A percentile compares a stretch with the other conserved stretches of the same genome.
These are phyloP conservation scores for Tupiocoris notatus DNA, from an alignment of 2,888 invertebrate species.

Conservation along the genomic window DNA sequence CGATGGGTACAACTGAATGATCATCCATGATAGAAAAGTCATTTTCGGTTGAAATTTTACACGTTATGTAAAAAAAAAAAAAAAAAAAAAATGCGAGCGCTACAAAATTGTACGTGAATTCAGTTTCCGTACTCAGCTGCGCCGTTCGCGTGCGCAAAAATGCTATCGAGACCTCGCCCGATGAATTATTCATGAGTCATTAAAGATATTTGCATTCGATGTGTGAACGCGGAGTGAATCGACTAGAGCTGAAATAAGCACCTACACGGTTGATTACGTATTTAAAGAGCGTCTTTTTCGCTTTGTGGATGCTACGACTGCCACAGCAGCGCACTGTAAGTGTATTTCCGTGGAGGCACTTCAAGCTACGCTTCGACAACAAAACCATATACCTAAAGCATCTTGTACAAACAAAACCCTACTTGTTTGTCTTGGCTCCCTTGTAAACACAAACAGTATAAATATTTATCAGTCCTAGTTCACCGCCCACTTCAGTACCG, in stretches of 20 bases:
- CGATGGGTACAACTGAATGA: too few species aligned
- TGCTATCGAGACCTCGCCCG: neutral
- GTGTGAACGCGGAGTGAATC: neutral
- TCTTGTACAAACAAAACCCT: constrained; percentile 43
- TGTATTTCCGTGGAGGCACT: constrained; percentile 28
- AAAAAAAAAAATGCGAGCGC: too few species aligned
- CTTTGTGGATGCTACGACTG: neutral
- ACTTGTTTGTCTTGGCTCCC: constrained; percentile 45
- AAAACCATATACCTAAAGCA: constrained; percentile 35
- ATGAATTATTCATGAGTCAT: neutral
- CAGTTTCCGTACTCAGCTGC: too few species aligned
- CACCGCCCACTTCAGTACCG: constrained; percentile 23
- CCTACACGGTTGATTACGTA: constrained; percentile 7
- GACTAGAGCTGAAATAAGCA: neutral
- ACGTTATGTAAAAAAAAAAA: too few species aligned
- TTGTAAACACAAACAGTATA: constrained; percentile 46
- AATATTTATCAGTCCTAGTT: constrained; percentile 44
- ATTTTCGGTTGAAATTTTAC: too few species aligned
- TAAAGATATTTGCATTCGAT: neutral
- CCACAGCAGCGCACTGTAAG: constrained; percentile 21
- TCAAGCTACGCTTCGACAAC: constrained; percentile 14
- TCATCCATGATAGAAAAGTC: too few species aligned
- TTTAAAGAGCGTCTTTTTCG: constrained; percentile 21
- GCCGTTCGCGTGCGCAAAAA: neutral
- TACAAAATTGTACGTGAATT: too few species aligned